Conservation (phyloP, 2,797 vertebrate genomes). For the Danio choprae region DNA sequence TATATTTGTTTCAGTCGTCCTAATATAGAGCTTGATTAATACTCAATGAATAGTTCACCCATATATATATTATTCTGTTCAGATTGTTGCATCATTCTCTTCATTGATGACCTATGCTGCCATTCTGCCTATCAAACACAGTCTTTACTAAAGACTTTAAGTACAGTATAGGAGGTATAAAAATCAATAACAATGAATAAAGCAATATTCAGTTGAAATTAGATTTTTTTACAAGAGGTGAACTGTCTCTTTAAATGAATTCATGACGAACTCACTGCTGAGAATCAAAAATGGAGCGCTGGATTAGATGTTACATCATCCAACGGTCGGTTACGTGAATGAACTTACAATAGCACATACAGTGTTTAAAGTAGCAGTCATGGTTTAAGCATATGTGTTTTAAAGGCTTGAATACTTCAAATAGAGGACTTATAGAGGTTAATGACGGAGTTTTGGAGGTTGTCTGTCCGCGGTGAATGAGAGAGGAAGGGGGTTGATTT, state of each 20-base stretch:
- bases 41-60: too few relatives aligned
- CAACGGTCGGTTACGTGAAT: neutral
- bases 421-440: neutral
- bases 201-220: neutral
- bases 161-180: too few relatives aligned
- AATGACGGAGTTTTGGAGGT: neutral
- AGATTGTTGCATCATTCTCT: too few relatives aligned
- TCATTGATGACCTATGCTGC: too few relatives aligned
- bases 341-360: neutral
- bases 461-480: neutral
- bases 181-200: too few relatives aligned
- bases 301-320: constrained; percentile 30
- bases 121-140: too few relatives aligned
- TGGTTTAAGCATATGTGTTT: neutral
- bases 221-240: neutral
- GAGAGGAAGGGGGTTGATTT: neutral
- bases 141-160: too few relatives aligned
- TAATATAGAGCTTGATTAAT: too few relatives aligned
- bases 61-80: too few relatives aligned
- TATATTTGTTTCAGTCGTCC: neutral
- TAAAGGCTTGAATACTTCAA: neutral
- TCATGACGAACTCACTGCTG: neutral
- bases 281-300: neutral
- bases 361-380: neutral
- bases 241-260: neutral